A percentile compares a stretch with the other conserved stretches of the same genome.
Conservation (phyloP, 2,113 vertebrate species). For the Etia nguti region DNA sequence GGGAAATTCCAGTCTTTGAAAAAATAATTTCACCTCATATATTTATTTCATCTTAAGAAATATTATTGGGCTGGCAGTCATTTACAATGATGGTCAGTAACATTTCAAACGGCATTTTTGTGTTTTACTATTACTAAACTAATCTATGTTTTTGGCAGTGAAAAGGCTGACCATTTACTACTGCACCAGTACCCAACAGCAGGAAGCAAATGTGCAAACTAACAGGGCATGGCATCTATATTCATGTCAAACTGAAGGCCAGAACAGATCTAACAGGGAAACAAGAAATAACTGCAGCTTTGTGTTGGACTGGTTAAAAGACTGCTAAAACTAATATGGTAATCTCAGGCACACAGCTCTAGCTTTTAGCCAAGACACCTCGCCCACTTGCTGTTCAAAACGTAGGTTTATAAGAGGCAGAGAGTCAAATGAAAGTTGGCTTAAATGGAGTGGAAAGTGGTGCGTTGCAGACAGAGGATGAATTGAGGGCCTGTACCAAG, state of each 20-base stretch:
- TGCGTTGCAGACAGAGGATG: not conserved
- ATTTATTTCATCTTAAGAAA: not conserved
- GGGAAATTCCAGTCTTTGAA: not conserved
- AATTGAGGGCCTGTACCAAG: not conserved
- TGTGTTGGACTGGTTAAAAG: too few relatives aligned
- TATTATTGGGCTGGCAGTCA: not conserved
- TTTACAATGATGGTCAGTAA: not conserved
- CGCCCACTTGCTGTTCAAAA: not conserved
- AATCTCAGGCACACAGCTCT: too few relatives aligned
- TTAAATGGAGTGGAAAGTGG: not conserved
- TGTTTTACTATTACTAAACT: not conserved
- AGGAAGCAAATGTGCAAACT: not conserved
- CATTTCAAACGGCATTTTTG: not conserved
- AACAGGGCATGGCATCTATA: not conserved
- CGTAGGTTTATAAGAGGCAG: not conserved
- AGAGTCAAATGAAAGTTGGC: not conserved
- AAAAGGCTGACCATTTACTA: not conserved
- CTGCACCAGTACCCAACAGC: not conserved
- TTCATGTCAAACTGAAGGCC: rapidly evolving
- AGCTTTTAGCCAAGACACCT: not conserved
- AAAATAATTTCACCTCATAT: not conserved
- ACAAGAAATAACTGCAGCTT: too few relatives aligned
- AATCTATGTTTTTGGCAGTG: not conserved
- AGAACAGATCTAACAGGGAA: not conserved
- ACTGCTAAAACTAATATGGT: too few relatives aligned